Base-by-base conservation (phyloP, 1,140 invertebrate genomes). In the Elysia chlorotica region DNA sequence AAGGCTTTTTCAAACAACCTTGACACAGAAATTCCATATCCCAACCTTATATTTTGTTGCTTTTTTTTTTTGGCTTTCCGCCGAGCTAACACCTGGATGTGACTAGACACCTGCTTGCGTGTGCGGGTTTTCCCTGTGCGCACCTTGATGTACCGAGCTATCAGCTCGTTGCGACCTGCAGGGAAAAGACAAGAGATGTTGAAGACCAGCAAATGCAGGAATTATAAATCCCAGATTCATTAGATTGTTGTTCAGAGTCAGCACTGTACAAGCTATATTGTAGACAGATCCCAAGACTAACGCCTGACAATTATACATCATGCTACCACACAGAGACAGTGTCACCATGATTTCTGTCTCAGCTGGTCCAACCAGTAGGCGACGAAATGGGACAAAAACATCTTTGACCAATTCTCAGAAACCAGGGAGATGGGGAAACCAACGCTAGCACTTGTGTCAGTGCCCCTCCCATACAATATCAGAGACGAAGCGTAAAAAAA, bases 71-170 rank as follows among this genome's bases (percentile, higher is more conserved):
- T 92, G 69, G 98, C 91, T 92, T 98, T 99, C 89, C 98, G 91
- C 88, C 98, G 92, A 65, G 97, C 97, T 76, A 99, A 91, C 75
- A 99, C 98, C 89, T 99, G 98, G 89, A 99, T 99, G 87, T 99
- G 98, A 81, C 96, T 98, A 77, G 96, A 99, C 79, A 99, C 98
- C 90, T 99, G 98, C 89, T 99, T 99, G 83, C 98, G 91, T 84
- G 98, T 99, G 88, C 98, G 92, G 87, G 97, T 99, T 89, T 99
- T 99, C 65, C 98, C 98, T 74, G 98, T 99, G 80, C 98, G 91
- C 79, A 99, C 89, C 91, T 99, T 99, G 85, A 99, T 99, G 89
- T 99, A 99, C 81, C 98, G 92, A 76, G 98, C 98, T 88, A 99
- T 99, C 82, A 99, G 90, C 90, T 99, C 98, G 90, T 99, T 99